Conservation (phyloP, 2,113 vertebrate species). For the Cochlearius cochlearius region DNA sequence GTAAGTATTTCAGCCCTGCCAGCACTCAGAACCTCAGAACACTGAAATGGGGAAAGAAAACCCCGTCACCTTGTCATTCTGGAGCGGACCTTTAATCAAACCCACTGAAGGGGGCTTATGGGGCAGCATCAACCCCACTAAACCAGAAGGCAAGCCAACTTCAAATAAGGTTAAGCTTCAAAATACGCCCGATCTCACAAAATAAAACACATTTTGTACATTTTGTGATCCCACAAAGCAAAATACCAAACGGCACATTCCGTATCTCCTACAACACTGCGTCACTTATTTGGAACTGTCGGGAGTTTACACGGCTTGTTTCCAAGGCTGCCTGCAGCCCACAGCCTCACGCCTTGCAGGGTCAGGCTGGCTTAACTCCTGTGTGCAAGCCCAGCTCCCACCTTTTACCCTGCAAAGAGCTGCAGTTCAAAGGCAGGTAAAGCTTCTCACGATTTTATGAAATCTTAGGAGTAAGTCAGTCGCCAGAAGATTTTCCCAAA, state of each 20-base stretch:
- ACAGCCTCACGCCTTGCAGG: not conserved
- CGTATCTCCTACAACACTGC: not conserved
- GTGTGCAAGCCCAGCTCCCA: not conserved
- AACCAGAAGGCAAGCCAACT: not conserved
- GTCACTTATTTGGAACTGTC: not conserved
- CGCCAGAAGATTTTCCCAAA: not conserved
- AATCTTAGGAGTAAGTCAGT: not conserved
- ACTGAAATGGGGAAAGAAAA: not conserved
- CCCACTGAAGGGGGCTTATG: not conserved
- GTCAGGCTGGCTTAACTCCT: not conserved
- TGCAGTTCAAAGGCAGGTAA: not conserved
- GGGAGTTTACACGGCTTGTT: not conserved
- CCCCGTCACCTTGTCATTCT: not conserved
- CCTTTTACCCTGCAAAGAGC: not conserved
- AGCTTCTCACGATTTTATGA: not conserved
- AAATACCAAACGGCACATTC: not conserved
- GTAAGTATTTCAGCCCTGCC: slow-evolving; percentile 19
- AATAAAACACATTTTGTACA: not conserved
- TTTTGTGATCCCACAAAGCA: not conserved
- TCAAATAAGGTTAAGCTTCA: not conserved
- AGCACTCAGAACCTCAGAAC: not conserved
- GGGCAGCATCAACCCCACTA: not conserved
- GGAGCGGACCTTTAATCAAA: slow-evolving; percentile 11
- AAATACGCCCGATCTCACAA: not conserved
- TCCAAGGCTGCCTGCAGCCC: not conserved